These are phyloP conservation scores for Schizotus pectinicornis DNA, from an alignment of 2,888 invertebrate species.

Conservation along the genomic window DNA sequence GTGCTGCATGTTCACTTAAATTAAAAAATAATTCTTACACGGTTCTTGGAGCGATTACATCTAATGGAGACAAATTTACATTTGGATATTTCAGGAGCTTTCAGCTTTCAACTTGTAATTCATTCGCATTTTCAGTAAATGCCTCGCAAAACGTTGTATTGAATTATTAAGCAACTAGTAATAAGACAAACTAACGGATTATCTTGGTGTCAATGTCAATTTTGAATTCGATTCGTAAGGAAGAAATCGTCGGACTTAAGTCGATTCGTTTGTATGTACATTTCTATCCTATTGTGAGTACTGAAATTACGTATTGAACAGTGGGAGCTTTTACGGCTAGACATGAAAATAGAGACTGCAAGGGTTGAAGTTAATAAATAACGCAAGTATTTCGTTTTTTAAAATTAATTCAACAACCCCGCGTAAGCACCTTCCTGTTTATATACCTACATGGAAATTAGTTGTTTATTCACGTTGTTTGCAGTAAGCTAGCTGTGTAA, in stretches of 20 bases:
- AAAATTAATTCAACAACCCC: conserved; percentile 23
- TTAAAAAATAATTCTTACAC: conserved; percentile 22
- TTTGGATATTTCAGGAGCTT: conserved; percentile 19
- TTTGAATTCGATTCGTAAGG: too few species aligned
- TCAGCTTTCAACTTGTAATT: conserved; percentile 13
- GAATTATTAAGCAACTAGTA: too few species aligned
- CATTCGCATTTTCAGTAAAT: background rate
- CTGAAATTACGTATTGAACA: too few species aligned
- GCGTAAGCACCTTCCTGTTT: conserved; percentile 32
- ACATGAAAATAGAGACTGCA: too few species aligned
- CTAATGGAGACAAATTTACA: conserved; percentile 25
- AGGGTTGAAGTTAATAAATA: conserved; percentile 7
- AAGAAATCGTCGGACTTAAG: too few species aligned
- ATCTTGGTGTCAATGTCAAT: too few species aligned
- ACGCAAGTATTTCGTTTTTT: conserved; percentile 14
- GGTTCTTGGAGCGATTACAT: conserved; percentile 16
- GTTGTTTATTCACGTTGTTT: conserved; percentile 47
- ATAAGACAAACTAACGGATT: too few species aligned
- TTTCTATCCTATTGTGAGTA: too few species aligned
- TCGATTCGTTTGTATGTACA: too few species aligned
- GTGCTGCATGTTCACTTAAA: conserved; percentile 14
- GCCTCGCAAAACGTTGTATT: too few species aligned
- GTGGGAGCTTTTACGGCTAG: too few species aligned
- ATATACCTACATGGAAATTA: conserved; percentile 48
- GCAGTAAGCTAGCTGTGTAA: conserved; percentile 41